Evolutionary conservation across 2,113 vertebrate genomes (phyloP).

Genomic region (Sturnus vulgaris): DNA sequence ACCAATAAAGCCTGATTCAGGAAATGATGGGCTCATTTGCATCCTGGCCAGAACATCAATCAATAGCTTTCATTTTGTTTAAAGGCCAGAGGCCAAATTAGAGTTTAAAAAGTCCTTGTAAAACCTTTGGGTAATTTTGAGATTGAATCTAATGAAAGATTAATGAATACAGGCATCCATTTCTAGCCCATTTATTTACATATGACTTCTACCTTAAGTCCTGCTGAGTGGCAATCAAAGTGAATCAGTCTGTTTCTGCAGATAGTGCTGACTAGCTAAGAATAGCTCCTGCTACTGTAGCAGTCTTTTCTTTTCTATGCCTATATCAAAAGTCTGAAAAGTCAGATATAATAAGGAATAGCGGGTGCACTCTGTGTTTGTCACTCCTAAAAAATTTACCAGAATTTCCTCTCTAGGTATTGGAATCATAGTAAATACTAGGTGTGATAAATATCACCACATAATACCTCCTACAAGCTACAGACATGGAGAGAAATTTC

Average conservation of each 20-base stretch:
- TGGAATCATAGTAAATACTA: background rate
- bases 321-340: background rate
- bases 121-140: slow-evolving; percentile 69
- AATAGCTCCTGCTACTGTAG: slow-evolving; percentile 25
- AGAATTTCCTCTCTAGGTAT: background rate
- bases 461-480: background rate
- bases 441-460: background rate
- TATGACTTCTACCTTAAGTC: slow-evolving; percentile 64
- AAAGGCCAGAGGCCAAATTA: slow-evolving; percentile 69
- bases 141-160: slow-evolving; percentile 69
- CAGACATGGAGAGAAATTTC: background rate
- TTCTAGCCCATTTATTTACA: slow-evolving; percentile 66
- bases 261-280: slow-evolving; percentile 51
- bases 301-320: background rate
- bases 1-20: slow-evolving; percentile 62
- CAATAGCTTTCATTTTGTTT: slow-evolving; percentile 71
- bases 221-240: slow-evolving; percentile 59
- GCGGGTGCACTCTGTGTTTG: background rate
- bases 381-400: background rate
- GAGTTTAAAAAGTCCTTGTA: slow-evolving; percentile 72
- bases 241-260: slow-evolving; percentile 38
- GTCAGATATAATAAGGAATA: background rate
- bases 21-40: slow-evolving; percentile 53
- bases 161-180: slow-evolving; percentile 69
- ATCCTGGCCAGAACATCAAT: slow-evolving; percentile 61